These are phyloP conservation scores for Eremobia ochroleuca DNA, from an alignment of 2,888 invertebrate genomes.

Conservation along the genomic window DNA sequence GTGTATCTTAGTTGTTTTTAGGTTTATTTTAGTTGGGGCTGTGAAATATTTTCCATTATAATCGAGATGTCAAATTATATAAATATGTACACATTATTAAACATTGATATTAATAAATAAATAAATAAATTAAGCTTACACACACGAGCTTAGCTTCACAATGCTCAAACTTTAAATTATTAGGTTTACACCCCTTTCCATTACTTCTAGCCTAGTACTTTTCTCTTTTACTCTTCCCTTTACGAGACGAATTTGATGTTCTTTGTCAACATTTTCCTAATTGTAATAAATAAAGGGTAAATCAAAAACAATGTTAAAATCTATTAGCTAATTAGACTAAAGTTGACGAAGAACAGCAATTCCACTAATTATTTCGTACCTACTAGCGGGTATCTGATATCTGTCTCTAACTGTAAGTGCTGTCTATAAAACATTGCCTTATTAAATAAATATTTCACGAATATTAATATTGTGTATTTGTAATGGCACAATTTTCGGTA, in stretches of 20 bases:
- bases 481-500: slow-evolving; percentile 80
- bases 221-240: slow-evolving; percentile 65
- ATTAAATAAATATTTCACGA: slow-evolving; percentile 79
- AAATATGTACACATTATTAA: slow-evolving; percentile 67
- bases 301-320: slow-evolving; percentile 13
- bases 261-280: slow-evolving; percentile 40
- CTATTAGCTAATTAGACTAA: slow-evolving; percentile 10
- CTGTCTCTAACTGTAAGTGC: slow-evolving; percentile 76
- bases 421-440: slow-evolving; percentile 87
- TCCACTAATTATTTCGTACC: slow-evolving; percentile 64
- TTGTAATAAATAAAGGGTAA: slow-evolving; percentile 12
- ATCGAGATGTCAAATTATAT: slow-evolving; percentile 70
- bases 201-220: slow-evolving; percentile 72
- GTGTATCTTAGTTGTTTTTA: slow-evolving; percentile 51
- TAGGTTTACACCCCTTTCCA: slow-evolving; percentile 71
- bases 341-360: slow-evolving; percentile 46
- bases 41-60: slow-evolving; percentile 71
- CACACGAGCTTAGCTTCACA: slow-evolving; percentile 86
- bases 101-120: slow-evolving; percentile 82
- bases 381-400: slow-evolving; percentile 68
- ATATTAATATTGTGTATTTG: slow-evolving; percentile 77
- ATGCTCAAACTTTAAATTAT: slow-evolving; percentile 80
- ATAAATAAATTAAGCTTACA: slow-evolving; percentile 79
- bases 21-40: slow-evolving; percentile 70
- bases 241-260: slow-evolving; percentile 53